phyloP scores from a whole-genome alignment of 2,888 invertebrate species.

The Euzetes globulus region DNA sequence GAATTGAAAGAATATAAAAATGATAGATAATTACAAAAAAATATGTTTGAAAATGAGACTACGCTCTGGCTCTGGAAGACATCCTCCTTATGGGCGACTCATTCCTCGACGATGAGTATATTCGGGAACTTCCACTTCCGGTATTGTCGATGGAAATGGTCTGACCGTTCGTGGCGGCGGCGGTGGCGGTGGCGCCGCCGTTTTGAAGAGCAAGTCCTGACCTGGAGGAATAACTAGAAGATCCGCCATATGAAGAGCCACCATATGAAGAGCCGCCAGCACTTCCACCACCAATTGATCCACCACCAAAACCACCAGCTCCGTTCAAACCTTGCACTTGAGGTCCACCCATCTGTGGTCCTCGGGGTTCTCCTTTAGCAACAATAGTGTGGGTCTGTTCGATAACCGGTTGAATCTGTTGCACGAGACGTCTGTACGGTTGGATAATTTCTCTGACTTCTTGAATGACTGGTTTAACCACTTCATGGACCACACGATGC shows the following conservation, averaged over 20 bases:
- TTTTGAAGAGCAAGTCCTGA: not conserved
- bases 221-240: not conserved
- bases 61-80: constrained; percentile 2
- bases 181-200: no score
- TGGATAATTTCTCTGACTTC: constrained; percentile 31
- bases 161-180: not conserved
- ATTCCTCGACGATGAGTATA: not conserved
- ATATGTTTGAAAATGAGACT: not conserved
- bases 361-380: constrained; percentile 35
- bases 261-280: not conserved
- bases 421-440: constrained; percentile 32
- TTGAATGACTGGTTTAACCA: constrained; percentile 26
- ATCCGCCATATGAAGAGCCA: not conserved
- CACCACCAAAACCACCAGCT: not conserved
- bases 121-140: not conserved
- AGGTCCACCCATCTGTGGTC: no score
- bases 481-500: constrained; percentile 32
- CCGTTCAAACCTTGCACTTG: not conserved
- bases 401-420: constrained; percentile 33
- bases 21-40: not conserved
- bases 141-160: not conserved
- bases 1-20: not conserved
- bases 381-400: constrained; percentile 33
- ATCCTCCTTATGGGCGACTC: not conserved
- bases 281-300: not conserved